Evolutionary conservation across 2,113 vertebrate species (phyloP).

Genomic region (Gymnobelideus leadbeateri): DNA sequence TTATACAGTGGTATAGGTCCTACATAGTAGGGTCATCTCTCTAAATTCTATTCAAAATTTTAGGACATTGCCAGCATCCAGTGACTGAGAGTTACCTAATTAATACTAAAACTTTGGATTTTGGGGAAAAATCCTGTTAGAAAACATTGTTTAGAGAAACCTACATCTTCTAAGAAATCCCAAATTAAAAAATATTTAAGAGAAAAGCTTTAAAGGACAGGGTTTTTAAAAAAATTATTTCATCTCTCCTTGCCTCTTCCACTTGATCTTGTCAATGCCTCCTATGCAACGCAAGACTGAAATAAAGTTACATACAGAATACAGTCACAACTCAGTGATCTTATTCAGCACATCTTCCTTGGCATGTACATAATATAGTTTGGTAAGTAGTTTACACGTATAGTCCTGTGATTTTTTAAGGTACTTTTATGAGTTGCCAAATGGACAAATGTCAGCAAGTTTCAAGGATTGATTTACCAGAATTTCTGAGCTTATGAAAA

Average conservation of each 20-base stretch:
- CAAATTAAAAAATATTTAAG: constrained; percentile 67
- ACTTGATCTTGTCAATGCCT: constrained; percentile 78
- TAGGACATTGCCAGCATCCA: constrained; percentile 53
- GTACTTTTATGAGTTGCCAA: constrained; percentile 80
- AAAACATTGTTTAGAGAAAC: constrained; percentile 70
- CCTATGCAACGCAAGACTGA: constrained; percentile 69
- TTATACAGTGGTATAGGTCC: neutral
- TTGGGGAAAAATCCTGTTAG: constrained; percentile 67
- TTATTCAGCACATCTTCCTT: constrained; percentile 69
- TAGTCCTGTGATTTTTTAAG: constrained; percentile 75
- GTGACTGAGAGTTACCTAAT: constrained; percentile 60
- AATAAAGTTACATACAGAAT: constrained; percentile 69
- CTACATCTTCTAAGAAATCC: constrained; percentile 69
- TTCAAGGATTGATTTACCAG: constrained; percentile 78
- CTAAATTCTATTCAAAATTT: constrained; percentile 33
- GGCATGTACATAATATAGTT: constrained; percentile 72
- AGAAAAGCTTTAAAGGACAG: constrained; percentile 71
- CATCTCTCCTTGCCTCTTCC: constrained; percentile 72
- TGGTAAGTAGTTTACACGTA: constrained; percentile 78
- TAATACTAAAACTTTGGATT: constrained; percentile 73
- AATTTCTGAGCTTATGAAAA: constrained; percentile 73
- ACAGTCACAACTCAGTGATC: constrained; percentile 74
- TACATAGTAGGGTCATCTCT: neutral
- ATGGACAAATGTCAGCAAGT: constrained; percentile 80
- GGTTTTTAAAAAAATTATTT: constrained; percentile 23